Evolutionary conservation across 2,888 invertebrate genomes (phyloP), one percentile per base, ranked within the genome.

Genomic region (Aphelenchoides bicaudatus): DNA sequence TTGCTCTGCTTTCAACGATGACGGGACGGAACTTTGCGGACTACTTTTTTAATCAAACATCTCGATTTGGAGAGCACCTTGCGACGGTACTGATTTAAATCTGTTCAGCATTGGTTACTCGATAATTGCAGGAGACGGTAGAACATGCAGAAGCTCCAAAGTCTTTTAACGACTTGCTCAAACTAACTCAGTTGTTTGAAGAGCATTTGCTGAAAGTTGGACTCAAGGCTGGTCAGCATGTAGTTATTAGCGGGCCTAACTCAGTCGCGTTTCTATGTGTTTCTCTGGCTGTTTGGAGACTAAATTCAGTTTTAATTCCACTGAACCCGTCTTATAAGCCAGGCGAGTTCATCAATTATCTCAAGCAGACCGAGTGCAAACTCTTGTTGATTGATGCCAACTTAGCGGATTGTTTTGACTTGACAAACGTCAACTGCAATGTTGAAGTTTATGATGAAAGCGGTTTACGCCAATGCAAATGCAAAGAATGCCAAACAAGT

Each of bases 241-340:
- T 68, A n/a, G 63, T 60, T 13, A 49, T 59, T 4, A 53, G 66
- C 19, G 61, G 59, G 30, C 56, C 59, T 23, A 69, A 69, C 39
- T 66, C 64, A n/a, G 52, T 58, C 10, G 60, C 62, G 21, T 62
- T 63, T 47, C 3, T 67, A 2, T 16, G 58, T 3, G 47, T 67
- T 3, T 39, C 60, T 2, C 31, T 70, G 13, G 67, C 66, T n/a
- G 47, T 57, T 2, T 54, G 59, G 39, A 27, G 62, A 1, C 8
- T 60, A 16, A 63, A 63, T 1, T 29, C 61, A 27, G 62, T 60
- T 4, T 16, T 69, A 6, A 49, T 66, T 10, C 69, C 71, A 4
- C 47, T 70, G 39, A 71, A 71, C 48, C 68, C 71, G 3, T 65
- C 68, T 4, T 66, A 61, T 31, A 71, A 67, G 39, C 49, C 55